Base-by-base conservation (phyloP, 2,113 vertebrate genomes). In the Pungitius pungitius region DNA sequence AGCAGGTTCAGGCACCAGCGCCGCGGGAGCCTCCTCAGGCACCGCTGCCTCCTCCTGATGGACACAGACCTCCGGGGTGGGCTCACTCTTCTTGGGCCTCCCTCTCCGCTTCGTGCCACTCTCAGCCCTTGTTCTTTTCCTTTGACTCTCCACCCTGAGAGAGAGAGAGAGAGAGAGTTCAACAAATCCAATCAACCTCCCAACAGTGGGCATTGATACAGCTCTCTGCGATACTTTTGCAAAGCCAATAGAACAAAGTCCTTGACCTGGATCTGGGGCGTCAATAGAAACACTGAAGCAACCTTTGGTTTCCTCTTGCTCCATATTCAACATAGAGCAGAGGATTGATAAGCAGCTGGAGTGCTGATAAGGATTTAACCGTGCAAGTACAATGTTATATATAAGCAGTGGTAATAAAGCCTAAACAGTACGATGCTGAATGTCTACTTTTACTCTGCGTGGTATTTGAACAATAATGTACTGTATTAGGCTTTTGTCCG, bases 221-320 rank as follows among this genome's bases (percentile, higher is more conserved):
- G 72, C 42, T 74, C 54, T 79, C 47, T 83, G 75, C 79, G 66
- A 80, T 51, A 69, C 45, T 55, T 69, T 42, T 62, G 61, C 72
- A 82, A 81, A 87, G 65, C 85, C 77, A 85, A 89, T 77, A 87
- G 88, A 89, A 71, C 86, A 91, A 91, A 92, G 91, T 92, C 87
- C 83, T 68, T 87, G 83, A 86, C 81, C 72, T 73, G 73, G 68
- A 83, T 79, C 66, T 79, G 71, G 35, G 73, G 26, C 26, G 37
- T 88, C 81, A 87, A 87, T 76, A 81, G 76, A 83, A 83, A 82
- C 43, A 73, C 24, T 55, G 72, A 13, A 79, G 79, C 82, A 91
- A 92, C 88, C 87, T 90, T 92, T 91, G 87, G 60, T 77, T 90
- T 79, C 74, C 87, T 87, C 63, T 88, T 86, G 88, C 81, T 82